These are phyloP conservation scores for Ormyrus nitidulus DNA, from an alignment of 2,888 invertebrate species.

Conservation along the genomic window DNA sequence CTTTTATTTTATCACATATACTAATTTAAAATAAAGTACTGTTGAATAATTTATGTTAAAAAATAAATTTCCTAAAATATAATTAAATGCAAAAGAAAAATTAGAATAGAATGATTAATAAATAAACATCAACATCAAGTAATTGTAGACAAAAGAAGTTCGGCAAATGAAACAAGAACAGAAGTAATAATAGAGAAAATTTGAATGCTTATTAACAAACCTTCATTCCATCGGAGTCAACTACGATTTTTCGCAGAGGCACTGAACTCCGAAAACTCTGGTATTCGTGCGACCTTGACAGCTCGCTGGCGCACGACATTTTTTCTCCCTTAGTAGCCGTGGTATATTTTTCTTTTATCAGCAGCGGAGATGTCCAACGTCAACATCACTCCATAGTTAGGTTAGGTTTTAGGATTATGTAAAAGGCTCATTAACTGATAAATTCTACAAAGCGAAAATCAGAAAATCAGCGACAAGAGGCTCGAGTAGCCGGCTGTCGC, in stretches of 20 bases:
- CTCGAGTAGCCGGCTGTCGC: background rate
- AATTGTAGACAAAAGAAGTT: too few relatives aligned
- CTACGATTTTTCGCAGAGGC: slow-evolving; percentile 85
- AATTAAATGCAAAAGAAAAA: background rate
- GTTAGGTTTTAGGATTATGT: background rate
- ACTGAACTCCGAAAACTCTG: slow-evolving; percentile 87
- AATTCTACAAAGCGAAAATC: background rate
- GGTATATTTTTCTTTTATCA: background rate
- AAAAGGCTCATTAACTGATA: background rate
- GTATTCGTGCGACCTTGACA: slow-evolving; percentile 87
- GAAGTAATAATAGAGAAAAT: slow-evolving; percentile 7
- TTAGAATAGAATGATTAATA: background rate
- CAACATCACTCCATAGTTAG: background rate
- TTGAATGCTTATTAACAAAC: slow-evolving; percentile 75
- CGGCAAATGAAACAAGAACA: too few relatives aligned
- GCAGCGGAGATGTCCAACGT: background rate
- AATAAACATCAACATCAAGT: too few relatives aligned
- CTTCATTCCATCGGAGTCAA: slow-evolving; percentile 87
- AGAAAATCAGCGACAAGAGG: background rate
- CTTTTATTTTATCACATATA: too few relatives aligned
- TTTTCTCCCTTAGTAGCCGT: slow-evolving; percentile 49
- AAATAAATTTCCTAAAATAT: slow-evolving; percentile 10
- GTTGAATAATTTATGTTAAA: background rate
- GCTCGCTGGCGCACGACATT: slow-evolving; percentile 84
- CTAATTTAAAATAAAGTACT: too few relatives aligned